A percentile compares a stretch with the other conserved stretches of the same genome.
Evolutionary conservation across 2,113 vertebrate genomes (phyloP).

Genomic region (Xenopus borealis): DNA sequence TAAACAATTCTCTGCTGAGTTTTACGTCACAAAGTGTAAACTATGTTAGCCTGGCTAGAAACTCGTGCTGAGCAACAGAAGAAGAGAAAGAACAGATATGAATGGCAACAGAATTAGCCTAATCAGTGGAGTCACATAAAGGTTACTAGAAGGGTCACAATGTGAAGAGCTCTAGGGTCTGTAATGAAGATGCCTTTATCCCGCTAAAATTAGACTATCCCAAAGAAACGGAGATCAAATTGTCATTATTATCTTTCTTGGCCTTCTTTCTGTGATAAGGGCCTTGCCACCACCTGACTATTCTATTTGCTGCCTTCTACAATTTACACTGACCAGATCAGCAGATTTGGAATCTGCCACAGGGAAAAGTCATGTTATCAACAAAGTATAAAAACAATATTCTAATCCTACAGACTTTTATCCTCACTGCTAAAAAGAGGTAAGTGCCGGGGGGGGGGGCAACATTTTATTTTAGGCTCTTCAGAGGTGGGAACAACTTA

Average conservation of each 20-base stretch:
- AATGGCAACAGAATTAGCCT: constrained; percentile 16
- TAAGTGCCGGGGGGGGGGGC: too few relatives aligned
- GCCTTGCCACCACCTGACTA: constrained; percentile 4
- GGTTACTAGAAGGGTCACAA: constrained; percentile 27
- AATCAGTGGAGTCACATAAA: constrained; percentile 29
- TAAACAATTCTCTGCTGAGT: constrained; percentile 50
- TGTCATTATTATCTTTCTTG: constrained; percentile 38
- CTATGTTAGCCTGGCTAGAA: constrained; percentile 45
- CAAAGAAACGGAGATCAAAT: constrained; percentile 37
- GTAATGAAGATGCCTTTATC: constrained; percentile 27
- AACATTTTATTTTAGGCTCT: too few relatives aligned
- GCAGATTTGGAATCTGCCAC: neutral
- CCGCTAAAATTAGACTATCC: constrained; percentile 40
- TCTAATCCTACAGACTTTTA: too few relatives aligned
- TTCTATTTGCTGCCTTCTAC: constrained; percentile 15
- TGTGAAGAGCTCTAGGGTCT: constrained; percentile 37
- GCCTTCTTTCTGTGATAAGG: constrained; percentile 32
- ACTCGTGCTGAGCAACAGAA: constrained; percentile 33
- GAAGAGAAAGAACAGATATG: neutral
- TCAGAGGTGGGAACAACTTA: too few relatives aligned
- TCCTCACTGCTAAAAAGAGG: too few relatives aligned
- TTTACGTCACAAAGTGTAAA: constrained; percentile 52
- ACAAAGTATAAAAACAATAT: too few relatives aligned
- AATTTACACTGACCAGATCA: constrained; percentile 37
- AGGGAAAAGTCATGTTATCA: too few relatives aligned